phyloP scores from a whole-genome alignment of 2,888 invertebrate species.

The Dasypolia templi region DNA sequence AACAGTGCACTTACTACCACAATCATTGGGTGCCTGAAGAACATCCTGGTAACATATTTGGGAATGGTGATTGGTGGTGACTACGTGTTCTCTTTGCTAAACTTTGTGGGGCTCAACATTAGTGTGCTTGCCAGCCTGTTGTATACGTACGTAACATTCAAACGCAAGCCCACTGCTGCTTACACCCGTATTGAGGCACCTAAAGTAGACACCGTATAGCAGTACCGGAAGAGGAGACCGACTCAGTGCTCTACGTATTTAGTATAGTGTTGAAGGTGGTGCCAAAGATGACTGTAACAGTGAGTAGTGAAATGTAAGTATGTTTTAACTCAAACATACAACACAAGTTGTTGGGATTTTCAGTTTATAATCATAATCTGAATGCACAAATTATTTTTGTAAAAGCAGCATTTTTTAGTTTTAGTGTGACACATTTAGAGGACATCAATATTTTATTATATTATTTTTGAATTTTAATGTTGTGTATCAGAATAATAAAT shows the following conservation, averaged over 20 bases:
- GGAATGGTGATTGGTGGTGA: constrained; percentile 99
- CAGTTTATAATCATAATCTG: constrained; percentile 8
- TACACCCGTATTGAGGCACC: constrained; percentile 79
- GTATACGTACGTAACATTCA: constrained; percentile 96
- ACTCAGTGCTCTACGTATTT: constrained; percentile 72
- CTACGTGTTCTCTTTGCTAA: constrained; percentile 98
- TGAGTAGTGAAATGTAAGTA: constrained; percentile 46
- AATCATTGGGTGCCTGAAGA: constrained; percentile 99
- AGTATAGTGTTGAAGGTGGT: constrained; percentile 76
- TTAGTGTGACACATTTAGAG: neutral
- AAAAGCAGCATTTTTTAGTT: constrained; percentile 29
- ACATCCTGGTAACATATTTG: constrained; percentile 98
- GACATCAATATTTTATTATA: constrained; percentile 12
- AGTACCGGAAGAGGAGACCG: constrained; percentile 68
- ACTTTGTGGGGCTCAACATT: constrained; percentile 98
- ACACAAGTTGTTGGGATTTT: constrained; percentile 12
- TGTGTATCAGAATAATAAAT: constrained; percentile 21
- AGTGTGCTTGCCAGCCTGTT: constrained; percentile 96
- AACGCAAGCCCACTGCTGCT: constrained; percentile 87
- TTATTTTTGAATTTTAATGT: neutral
- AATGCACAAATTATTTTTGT: constrained; percentile 17
- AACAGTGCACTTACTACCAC: constrained; percentile 99
- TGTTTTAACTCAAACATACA: constrained; percentile 48
- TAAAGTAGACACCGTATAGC: constrained; percentile 86
- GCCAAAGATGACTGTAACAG: constrained; percentile 79